A percentile compares a stretch with the other conserved stretches of the same genome.
phyloP scores from a whole-genome alignment of 2,888 invertebrate genomes.

The Dasysyrphus albostriatus region DNA sequence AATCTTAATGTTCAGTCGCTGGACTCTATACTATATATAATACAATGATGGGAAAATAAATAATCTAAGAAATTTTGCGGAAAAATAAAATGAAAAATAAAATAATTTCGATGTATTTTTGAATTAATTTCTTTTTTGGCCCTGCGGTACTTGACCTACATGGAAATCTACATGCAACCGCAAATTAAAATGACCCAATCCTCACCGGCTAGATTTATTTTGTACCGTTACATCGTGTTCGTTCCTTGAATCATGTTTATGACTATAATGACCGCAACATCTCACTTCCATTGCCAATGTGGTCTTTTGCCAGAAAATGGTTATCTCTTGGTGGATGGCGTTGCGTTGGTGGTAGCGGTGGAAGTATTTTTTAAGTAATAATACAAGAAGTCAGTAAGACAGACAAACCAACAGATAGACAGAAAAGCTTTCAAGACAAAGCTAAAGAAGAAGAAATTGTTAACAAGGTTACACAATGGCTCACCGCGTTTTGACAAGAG shows the following conservation, averaged over 20 bases:
- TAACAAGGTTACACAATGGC: constrained; percentile 63
- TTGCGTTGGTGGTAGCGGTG: constrained; percentile 2
- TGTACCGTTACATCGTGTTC: not conserved
- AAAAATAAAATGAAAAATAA: constrained; percentile 4
- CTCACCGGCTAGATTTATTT: constrained; percentile 16
- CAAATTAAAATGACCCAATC: constrained; percentile 33
- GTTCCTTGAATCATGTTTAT: constrained; percentile 28
- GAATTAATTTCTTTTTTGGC: constrained; percentile 1
- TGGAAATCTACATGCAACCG: constrained; percentile 40
- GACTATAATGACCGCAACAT: constrained; percentile 22
- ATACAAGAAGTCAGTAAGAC: constrained; percentile 48
- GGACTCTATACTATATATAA: not conserved
- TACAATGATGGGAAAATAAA: not conserved
- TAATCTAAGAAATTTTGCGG: not conserved
- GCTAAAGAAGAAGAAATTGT: constrained; percentile 21
- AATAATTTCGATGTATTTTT: not conserved
- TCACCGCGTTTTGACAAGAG: constrained; percentile 60
- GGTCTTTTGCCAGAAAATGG: constrained; percentile 27
- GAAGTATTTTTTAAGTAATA: constrained; percentile 1
- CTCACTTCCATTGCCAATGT: constrained; percentile 57
- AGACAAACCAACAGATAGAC: not conserved
- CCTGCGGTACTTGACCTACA: constrained; percentile 44
- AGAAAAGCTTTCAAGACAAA: constrained; percentile 28
- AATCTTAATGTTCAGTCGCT: not conserved
- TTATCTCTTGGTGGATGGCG: constrained; percentile 28